phyloP scores from a whole-genome alignment of 2,113 vertebrate species.

The Rhinolophus sinicus region DNA sequence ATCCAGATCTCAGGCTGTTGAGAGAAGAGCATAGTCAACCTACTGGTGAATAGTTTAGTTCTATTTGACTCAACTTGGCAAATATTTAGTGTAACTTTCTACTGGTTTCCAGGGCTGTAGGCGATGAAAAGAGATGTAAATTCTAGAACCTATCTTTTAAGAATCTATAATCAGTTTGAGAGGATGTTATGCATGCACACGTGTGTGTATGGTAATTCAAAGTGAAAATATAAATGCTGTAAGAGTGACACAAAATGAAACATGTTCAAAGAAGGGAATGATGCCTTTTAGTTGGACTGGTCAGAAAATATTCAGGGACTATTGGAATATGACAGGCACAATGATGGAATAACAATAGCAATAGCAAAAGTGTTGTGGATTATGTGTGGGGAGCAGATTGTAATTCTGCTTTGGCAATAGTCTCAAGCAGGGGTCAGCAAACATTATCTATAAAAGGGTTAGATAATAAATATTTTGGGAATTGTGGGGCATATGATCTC shows the following conservation, averaged over 20 bases:
- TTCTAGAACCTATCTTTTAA: background rate
- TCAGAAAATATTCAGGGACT: background rate
- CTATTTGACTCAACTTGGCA: background rate
- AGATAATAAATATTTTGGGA: background rate
- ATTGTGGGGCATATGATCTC: background rate
- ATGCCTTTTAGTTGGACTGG: background rate
- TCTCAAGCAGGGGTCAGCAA: background rate
- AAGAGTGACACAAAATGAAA: background rate
- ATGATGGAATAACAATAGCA: background rate
- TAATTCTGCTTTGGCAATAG: background rate
- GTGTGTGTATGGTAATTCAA: background rate
- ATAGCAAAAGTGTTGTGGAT: background rate
- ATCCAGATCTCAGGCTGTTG: background rate
- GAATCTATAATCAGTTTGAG: background rate
- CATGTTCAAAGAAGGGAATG: background rate
- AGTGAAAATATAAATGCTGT: background rate
- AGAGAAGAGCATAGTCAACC: background rate
- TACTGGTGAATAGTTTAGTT: background rate
- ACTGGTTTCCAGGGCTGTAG: background rate
- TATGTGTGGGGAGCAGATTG: background rate
- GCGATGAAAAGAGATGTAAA: background rate
- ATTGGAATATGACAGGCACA: background rate
- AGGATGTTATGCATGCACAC: background rate
- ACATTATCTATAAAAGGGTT: background rate
- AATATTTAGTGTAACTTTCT: background rate